phyloP scores from a whole-genome alignment of 2,113 vertebrate species.

The Scolopax mira region DNA sequence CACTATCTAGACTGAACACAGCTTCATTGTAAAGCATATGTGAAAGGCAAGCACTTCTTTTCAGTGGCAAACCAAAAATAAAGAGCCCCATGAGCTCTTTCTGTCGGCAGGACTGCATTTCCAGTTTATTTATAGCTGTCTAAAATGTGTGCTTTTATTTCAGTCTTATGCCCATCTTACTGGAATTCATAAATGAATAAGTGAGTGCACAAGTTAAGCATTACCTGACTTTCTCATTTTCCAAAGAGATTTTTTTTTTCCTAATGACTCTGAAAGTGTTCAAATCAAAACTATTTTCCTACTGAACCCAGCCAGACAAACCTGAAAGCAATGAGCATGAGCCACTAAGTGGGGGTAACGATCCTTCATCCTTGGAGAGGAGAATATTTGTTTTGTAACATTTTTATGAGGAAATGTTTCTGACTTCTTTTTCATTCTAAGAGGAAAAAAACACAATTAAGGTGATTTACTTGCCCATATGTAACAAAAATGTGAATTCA shows the following conservation, averaged over 20 bases:
- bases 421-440: background rate
- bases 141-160: conserved; percentile 7
- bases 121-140: background rate
- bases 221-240: background rate
- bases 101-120: background rate
- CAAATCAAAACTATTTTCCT: background rate
- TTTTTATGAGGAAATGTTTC: background rate
- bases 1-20: conserved; percentile 13
- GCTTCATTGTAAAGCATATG: conserved; percentile 22
- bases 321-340: background rate
- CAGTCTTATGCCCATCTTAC: background rate
- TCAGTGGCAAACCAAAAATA: background rate
- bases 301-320: background rate
- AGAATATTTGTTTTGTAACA: background rate
- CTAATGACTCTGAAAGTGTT: background rate
- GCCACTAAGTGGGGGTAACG: background rate
- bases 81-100: background rate
- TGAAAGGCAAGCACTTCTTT: background rate
- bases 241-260: background rate
- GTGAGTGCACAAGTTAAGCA: background rate
- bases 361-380: background rate
- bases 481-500: background rate
- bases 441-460: background rate
- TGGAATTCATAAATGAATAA: background rate
- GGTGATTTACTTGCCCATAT: background rate